Evolutionary conservation across 1,140 invertebrate species (phyloP).

Genomic region (Drosophila lowei): DNA sequence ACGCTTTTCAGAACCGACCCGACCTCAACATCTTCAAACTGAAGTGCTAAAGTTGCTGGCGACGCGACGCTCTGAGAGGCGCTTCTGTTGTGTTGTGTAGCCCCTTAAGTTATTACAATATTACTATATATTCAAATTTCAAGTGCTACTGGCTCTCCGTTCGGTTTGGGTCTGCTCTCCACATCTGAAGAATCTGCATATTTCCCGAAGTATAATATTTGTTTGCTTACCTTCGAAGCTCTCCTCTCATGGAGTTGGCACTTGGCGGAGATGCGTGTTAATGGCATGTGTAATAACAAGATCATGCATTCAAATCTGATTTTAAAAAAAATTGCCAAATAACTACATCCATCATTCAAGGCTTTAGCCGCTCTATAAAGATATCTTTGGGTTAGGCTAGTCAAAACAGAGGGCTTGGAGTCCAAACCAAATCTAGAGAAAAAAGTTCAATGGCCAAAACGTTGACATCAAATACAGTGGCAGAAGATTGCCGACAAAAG

Average conservation of each 20-base stretch:
- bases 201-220: conserved; percentile 57
- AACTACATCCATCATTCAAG: neutral
- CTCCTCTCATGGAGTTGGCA: conserved; percentile 54
- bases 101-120: conserved; percentile 80
- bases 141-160: conserved; percentile 69
- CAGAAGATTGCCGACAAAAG: conserved; percentile 56
- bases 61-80: conserved; percentile 79
- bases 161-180: conserved; percentile 1
- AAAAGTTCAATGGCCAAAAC: conserved; percentile 69
- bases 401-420: conserved; percentile 12
- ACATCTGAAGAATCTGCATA: conserved; percentile 67
- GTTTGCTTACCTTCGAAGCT: conserved; percentile 59
- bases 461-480: conserved; percentile 68
- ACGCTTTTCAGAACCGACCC: conserved; percentile 66
- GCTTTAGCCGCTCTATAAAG: neutral
- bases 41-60: conserved; percentile 80
- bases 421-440: conserved; percentile 15
- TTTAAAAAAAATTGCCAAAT: conserved; percentile 31
- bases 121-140: conserved; percentile 66
- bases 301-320: conserved; percentile 57
- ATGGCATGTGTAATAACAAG: conserved; percentile 68
- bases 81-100: conserved; percentile 72
- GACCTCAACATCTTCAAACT: conserved; percentile 33
- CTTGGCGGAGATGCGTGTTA: conserved; percentile 57
- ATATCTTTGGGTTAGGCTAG: neutral